Percentiles rank a stretch among this genome's conserved stretches.
Evolutionary conservation across 2,113 vertebrate species (phyloP).

Genomic region (Strix aluco): DNA sequence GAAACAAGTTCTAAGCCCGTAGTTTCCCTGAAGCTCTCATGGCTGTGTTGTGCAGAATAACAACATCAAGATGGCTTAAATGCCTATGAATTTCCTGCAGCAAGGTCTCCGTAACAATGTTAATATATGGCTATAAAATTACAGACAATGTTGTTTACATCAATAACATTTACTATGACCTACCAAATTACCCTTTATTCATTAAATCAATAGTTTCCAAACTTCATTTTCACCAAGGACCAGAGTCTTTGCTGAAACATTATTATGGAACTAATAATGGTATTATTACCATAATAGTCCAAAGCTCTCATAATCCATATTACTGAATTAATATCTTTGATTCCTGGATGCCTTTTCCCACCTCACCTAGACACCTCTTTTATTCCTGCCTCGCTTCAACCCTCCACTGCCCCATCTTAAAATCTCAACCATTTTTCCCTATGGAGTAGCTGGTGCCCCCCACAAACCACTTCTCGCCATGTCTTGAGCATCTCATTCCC

Average conservation of each 20-base stretch:
- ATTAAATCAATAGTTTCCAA: background rate
- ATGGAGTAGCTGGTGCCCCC: background rate
- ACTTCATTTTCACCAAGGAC: background rate
- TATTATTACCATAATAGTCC: background rate
- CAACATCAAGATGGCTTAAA: background rate
- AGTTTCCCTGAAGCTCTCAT: background rate
- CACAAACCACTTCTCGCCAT: background rate
- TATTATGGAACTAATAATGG: background rate
- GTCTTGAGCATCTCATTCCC: background rate
- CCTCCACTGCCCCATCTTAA: background rate
- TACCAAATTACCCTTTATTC: background rate
- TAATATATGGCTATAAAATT: background rate
- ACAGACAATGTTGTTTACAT: background rate
- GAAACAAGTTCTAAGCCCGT: background rate
- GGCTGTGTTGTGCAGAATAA: background rate
- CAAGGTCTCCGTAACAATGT: background rate
- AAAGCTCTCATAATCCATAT: background rate
- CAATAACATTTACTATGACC: background rate
- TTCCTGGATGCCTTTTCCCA: background rate
- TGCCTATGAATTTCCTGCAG: background rate
- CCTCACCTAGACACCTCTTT: background rate
- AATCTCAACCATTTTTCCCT: background rate
- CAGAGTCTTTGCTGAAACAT: background rate
- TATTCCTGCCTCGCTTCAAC: background rate
- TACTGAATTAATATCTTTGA: background rate